Percentiles rank a stretch among this genome's conserved stretches.
phyloP scores from a whole-genome alignment of 2,797 vertebrate genomes.

The Nasua narica region DNA sequence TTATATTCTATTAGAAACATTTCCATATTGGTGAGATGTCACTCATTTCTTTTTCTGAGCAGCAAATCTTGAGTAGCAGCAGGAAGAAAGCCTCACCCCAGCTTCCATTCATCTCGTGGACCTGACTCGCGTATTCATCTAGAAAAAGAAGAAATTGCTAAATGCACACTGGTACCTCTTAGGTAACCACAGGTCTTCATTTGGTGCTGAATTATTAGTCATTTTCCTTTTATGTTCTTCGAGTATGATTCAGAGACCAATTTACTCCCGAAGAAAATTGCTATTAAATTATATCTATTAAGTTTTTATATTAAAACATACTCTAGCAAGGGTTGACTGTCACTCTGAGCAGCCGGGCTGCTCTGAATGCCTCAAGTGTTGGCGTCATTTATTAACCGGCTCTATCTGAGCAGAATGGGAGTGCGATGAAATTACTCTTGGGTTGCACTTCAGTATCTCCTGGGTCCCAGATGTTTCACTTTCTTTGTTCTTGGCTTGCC shows the following conservation, averaged over 20 bases:
- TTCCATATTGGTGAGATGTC: slow-evolving; percentile 42
- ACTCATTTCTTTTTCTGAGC: not conserved
- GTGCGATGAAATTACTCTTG: not conserved
- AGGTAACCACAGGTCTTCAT: slow-evolving; percentile 51
- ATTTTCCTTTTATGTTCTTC: slow-evolving; percentile 57
- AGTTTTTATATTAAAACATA: slow-evolving; percentile 56
- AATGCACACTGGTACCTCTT: not conserved
- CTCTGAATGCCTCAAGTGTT: not conserved
- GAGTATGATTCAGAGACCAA: slow-evolving; percentile 50
- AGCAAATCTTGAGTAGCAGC: slow-evolving; percentile 1
- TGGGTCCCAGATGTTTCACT: not conserved
- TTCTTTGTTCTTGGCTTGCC: not conserved
- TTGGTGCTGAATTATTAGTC: not conserved
- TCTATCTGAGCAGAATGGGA: not conserved
- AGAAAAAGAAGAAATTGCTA: slow-evolving; percentile 21
- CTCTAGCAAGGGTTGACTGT: not conserved
- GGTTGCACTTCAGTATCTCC: not conserved
- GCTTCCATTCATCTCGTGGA: not conserved
- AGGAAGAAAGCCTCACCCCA: not conserved
- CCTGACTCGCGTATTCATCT: not conserved
- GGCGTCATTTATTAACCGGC: not conserved
- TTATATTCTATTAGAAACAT: slow-evolving; percentile 62
- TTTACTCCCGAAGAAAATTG: slow-evolving; percentile 63
- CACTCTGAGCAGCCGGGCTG: not conserved
- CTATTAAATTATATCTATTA: slow-evolving; percentile 44